A percentile compares a stretch with the other conserved stretches of the same genome.
Conservation (phyloP, 2,797 vertebrate species). For the Staurois parvus region DNA sequence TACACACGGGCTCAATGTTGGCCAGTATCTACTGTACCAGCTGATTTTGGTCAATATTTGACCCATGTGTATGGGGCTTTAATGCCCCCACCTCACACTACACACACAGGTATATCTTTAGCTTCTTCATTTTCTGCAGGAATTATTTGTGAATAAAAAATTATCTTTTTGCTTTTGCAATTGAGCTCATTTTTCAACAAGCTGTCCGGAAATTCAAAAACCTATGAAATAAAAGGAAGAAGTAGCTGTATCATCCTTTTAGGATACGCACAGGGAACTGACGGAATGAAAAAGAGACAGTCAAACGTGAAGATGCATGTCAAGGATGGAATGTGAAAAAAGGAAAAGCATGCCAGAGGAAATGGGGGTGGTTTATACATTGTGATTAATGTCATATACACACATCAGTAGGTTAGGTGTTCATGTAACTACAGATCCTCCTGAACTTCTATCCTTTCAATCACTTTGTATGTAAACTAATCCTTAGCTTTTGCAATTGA, state of each 20-base stretch:
- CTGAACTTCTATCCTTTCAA: too few species aligned
- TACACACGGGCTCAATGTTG: too few species aligned
- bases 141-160: slow-evolving; percentile 31
- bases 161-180: slow-evolving; percentile 31
- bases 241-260: slow-evolving; percentile 22
- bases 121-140: not conserved
- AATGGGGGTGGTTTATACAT: slow-evolving; percentile 38
- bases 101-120: not conserved
- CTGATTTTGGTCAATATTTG: too few species aligned
- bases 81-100: not conserved
- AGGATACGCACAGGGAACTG: slow-evolving; percentile 18
- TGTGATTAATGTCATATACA: slow-evolving; percentile 29
- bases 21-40: too few species aligned
- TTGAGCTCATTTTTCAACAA: slow-evolving; percentile 36
- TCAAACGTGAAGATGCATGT: slow-evolving; percentile 39
- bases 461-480: too few species aligned
- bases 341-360: slow-evolving; percentile 44
- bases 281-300: slow-evolving; percentile 43
- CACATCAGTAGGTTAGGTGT: too few species aligned
- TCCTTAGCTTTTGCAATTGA: too few species aligned
- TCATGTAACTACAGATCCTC: too few species aligned
- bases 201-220: slow-evolving; percentile 23
- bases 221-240: slow-evolving; percentile 29
- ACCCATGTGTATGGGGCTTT: too few species aligned
- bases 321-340: slow-evolving; percentile 43